A percentile compares a stretch with the other conserved stretches of the same genome.
phyloP scores from a whole-genome alignment of 2,113 vertebrate genomes.

The Calidris pugnax region DNA sequence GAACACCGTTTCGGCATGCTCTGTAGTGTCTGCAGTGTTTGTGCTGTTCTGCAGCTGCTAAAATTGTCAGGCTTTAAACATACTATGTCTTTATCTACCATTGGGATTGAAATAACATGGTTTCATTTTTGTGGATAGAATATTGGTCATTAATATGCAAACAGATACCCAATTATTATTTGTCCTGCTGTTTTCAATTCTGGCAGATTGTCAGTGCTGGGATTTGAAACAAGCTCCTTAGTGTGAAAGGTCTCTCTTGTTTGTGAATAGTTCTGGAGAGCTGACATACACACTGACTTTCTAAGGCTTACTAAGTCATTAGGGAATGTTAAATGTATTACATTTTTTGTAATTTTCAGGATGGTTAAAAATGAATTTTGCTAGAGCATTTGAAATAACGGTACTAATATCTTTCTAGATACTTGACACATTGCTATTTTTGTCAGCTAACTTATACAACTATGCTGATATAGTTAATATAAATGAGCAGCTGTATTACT shows the following conservation, averaged over 20 bases:
- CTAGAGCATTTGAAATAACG: not conserved
- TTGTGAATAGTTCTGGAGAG: constrained; percentile 16
- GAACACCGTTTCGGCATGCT: not conserved
- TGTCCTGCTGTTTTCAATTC: constrained; percentile 64
- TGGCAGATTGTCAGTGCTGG: constrained; percentile 32
- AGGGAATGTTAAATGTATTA: constrained; percentile 6
- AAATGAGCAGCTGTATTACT: not conserved
- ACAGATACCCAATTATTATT: constrained; percentile 59
- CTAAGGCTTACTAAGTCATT: constrained; percentile 21
- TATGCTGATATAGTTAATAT: not conserved
- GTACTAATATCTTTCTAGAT: not conserved
- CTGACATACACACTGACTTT: constrained; percentile 36
- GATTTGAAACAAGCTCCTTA: constrained; percentile 45
- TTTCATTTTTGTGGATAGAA: not conserved
- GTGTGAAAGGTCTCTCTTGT: constrained; percentile 48
- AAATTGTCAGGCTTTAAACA: not conserved
- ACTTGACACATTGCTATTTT: not conserved
- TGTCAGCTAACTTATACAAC: not conserved
- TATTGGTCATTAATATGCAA: constrained; percentile 64
- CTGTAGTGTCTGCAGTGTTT: not conserved
- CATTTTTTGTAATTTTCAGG: not conserved
- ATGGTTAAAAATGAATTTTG: constrained; percentile 29
- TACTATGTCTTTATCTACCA: not conserved
- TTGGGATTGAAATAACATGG: not conserved
- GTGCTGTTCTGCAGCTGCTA: not conserved